Percentiles rank a stretch among this genome's conserved stretches.
Conservation (phyloP, 2,113 vertebrate species). For the Saimiri boliviensis region DNA sequence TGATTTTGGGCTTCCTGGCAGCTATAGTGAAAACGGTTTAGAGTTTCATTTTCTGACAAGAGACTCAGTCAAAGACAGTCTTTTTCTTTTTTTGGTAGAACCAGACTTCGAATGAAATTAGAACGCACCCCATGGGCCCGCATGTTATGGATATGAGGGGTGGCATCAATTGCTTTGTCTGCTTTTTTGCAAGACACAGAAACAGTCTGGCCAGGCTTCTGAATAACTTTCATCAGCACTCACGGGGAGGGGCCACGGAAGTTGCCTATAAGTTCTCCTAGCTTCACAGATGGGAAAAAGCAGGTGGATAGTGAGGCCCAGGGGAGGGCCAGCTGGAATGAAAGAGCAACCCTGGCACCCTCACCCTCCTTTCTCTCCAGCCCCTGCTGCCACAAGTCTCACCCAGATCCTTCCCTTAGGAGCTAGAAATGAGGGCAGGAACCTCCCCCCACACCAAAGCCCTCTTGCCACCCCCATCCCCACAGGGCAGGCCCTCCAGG, state of each 20-base stretch:
- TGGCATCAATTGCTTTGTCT: neutral
- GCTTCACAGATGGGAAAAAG: neutral
- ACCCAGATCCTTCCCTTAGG: no score
- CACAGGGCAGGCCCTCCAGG: no score
- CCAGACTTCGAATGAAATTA: neutral
- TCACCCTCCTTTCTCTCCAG: neutral
- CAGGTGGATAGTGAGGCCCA: neutral
- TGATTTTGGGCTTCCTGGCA: neutral
- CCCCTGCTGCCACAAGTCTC: neutral
- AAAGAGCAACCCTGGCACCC: no score
- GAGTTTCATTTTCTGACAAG: neutral
- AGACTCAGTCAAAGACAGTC: neutral
- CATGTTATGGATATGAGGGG: rapidly evolving
- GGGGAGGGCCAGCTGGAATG: neutral
- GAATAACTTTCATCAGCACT: neutral
- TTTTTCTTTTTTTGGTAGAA: neutral
- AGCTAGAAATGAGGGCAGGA: no score
- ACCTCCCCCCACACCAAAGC: no score
- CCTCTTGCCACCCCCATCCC: no score
- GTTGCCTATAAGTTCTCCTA: neutral
- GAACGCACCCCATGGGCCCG: neutral
- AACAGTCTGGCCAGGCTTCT: neutral
- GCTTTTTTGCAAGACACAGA: neutral
- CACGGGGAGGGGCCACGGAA: neutral
- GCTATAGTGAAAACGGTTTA: neutral